Percentiles rank a stretch among this genome's conserved stretches.
These are phyloP conservation scores for Dromiciops gliroides DNA, from an alignment of 2,113 vertebrate genomes.

Conservation along the genomic window DNA sequence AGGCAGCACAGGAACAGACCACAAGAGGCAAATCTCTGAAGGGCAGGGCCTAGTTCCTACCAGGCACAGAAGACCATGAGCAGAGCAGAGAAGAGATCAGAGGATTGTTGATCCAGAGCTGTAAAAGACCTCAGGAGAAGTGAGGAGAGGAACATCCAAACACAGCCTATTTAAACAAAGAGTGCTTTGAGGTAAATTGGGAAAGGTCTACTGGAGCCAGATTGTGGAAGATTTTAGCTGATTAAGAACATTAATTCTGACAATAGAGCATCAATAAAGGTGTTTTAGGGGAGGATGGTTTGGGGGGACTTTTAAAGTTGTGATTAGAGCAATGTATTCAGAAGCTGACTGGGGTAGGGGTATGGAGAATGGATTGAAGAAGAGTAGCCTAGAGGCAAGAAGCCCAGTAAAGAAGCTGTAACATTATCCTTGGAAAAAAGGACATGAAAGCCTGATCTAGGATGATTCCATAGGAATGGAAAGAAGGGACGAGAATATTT, in stretches of 20 bases:
- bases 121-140: background rate
- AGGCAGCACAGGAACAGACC: no score
- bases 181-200: background rate
- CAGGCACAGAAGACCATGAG: background rate
- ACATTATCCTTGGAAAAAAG: background rate
- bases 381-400: background rate
- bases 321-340: no score
- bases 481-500: background rate
- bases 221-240: background rate
- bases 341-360: background rate
- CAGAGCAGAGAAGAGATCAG: background rate
- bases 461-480: background rate
- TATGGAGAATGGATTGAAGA: background rate
- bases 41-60: no score
- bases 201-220: background rate
- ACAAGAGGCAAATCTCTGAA: background rate
- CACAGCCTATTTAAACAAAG: background rate
- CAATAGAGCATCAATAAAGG: background rate
- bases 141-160: background rate
- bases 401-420: background rate
- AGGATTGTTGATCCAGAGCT: background rate
- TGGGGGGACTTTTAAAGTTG: no score
- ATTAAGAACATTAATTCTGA: background rate
- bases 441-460: background rate
- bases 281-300: no score